phyloP scores from a whole-genome alignment of 2,888 invertebrate species.

The Hypselothyrea guttata region DNA sequence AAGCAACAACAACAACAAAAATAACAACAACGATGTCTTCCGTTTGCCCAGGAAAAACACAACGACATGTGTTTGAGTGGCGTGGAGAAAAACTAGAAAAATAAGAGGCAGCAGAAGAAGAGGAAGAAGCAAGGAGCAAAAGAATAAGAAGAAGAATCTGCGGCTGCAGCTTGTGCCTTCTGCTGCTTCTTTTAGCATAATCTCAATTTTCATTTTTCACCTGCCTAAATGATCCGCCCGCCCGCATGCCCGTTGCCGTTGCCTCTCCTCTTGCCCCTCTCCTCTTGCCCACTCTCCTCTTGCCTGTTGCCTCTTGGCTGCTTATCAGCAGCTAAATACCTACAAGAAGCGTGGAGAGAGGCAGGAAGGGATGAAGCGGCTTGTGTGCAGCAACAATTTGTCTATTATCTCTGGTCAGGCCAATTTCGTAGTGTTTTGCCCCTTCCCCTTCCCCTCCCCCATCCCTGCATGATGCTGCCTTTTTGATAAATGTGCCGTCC shows the following conservation, averaged over 20 bases:
- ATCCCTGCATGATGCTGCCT: slow-evolving; percentile 34
- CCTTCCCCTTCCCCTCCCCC: neutral
- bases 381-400: slow-evolving; percentile 54
- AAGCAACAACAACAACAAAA: slow-evolving; percentile 1
- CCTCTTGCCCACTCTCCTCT: neutral
- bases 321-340: slow-evolving; percentile 68
- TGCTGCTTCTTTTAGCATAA: slow-evolving; percentile 51
- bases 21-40: slow-evolving; percentile 50
- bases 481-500: slow-evolving; percentile 57
- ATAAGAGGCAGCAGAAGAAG: no score
- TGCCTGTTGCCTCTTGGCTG: slow-evolving; percentile 56
- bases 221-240: slow-evolving; percentile 55
- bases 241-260: slow-evolving; percentile 46
- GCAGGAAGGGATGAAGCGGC: slow-evolving; percentile 4
- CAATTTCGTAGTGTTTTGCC: slow-evolving; percentile 42
- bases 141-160: slow-evolving; percentile 23
- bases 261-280: slow-evolving; percentile 13
- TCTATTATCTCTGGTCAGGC: slow-evolving; percentile 64
- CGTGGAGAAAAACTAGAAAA: neutral
- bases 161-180: slow-evolving; percentile 5
- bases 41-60: slow-evolving; percentile 49
- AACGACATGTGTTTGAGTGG: slow-evolving; percentile 69
- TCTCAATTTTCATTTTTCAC: slow-evolving; percentile 75
- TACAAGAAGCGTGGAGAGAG: neutral
- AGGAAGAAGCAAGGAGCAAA: slow-evolving; percentile 3